Evolutionary conservation across 2,888 invertebrate species (phyloP).

Genomic region (Hypercompe scribonia): DNA sequence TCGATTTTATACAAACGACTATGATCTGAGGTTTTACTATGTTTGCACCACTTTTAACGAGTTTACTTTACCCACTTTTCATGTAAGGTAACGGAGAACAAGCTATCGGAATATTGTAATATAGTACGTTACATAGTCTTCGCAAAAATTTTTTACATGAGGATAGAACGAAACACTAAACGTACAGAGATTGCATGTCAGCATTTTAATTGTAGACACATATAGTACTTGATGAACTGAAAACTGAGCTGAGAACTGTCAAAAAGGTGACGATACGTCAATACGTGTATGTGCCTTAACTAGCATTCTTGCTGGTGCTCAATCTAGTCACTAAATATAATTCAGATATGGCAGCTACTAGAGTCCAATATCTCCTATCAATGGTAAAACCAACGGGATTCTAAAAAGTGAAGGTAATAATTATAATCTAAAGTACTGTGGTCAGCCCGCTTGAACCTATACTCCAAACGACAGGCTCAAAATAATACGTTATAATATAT

Average conservation of each 20-base stretch:
- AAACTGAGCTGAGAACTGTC: no score
- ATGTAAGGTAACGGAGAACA: conserved; percentile 28
- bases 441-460: neutral
- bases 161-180: neutral
- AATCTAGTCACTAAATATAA: neutral
- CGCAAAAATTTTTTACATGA: conserved; percentile 20
- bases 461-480: neutral
- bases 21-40: conserved; percentile 41
- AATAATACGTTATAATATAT: no score
- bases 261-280: no score
- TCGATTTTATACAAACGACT: conserved; percentile 53
- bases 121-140: conserved; percentile 20
- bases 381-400: no score
- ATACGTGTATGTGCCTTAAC: no score
- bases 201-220: neutral
- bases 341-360: no score
- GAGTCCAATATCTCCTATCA: no score
- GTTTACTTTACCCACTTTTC: conserved; percentile 61
- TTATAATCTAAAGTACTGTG: no score
- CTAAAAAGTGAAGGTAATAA: no score
- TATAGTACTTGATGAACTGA: no score
- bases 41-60: conserved; percentile 62
- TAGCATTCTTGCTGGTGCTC: neutral
- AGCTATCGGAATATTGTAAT: conserved; percentile 28
- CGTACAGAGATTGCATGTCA: neutral